Evolutionary conservation across 2,888 invertebrate genomes (phyloP).

Genomic region (Chydorus sphaericus): DNA sequence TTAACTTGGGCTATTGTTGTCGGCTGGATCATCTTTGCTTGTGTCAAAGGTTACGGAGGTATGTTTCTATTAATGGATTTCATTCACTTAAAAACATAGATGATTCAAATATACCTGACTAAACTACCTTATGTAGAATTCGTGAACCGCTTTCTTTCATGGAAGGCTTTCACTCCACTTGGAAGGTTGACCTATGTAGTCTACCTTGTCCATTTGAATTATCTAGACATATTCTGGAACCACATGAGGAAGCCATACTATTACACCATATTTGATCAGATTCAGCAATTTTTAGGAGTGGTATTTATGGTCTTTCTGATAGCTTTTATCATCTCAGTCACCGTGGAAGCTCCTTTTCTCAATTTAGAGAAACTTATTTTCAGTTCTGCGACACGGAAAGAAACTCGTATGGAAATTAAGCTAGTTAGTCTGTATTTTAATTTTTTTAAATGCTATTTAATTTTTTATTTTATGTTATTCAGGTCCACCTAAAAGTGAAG

Average conservation of each 20-base stretch:
- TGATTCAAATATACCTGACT: too few relatives aligned
- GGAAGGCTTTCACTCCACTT: conserved; percentile 69
- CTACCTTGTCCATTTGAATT: conserved; percentile 42
- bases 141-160: conserved; percentile 64
- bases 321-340: neutral
- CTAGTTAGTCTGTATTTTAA: too few relatives aligned
- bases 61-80: neutral
- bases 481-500: too few relatives aligned
- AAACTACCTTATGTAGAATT: conserved; percentile 29
- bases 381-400: too few relatives aligned
- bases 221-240: neutral
- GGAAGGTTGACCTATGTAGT: conserved; percentile 87
- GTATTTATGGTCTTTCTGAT: neutral
- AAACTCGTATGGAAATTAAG: too few relatives aligned
- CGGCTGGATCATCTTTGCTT: conserved; percentile 64
- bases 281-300: neutral
- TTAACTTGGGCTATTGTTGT: conserved; percentile 59
- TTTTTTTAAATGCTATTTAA: too few relatives aligned
- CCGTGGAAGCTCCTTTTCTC: conserved; percentile 10
- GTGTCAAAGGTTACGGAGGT: conserved; percentile 48
- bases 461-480: too few relatives aligned
- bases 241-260: neutral
- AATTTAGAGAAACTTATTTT: neutral
- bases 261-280: neutral
- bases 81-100: too few relatives aligned